Percentiles rank a stretch among this genome's conserved stretches.
Conservation (phyloP, 2,888 invertebrate species). For the Pinctada fucata region DNA sequence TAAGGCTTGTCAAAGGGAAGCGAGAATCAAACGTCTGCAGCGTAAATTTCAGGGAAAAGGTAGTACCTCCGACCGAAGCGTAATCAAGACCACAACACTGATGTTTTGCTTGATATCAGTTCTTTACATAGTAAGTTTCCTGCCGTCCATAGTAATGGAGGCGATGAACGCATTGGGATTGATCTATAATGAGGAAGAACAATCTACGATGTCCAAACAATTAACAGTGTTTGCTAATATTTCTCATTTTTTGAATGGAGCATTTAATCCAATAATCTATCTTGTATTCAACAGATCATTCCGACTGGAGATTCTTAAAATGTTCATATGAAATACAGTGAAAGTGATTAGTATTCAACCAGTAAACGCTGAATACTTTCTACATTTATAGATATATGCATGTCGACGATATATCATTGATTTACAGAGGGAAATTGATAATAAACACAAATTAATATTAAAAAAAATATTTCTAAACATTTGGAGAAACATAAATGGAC, state of each 20-base stretch:
- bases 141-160: conserved; percentile 31
- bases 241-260: conserved; percentile 41
- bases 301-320: conserved; percentile 2
- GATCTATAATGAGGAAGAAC: conserved; percentile 2
- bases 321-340: too few species aligned
- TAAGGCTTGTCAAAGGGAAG: background rate
- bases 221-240: conserved; percentile 24
- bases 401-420: too few species aligned
- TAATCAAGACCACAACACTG: conserved; percentile 20
- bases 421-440: too few species aligned
- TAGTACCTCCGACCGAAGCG: background rate
- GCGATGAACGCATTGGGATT: conserved; percentile 12
- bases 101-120: conserved; percentile 30
- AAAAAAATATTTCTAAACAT: too few species aligned
- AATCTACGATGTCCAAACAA: conserved; percentile 17
- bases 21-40: background rate
- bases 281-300: conserved; percentile 18
- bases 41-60: background rate
- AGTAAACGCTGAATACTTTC: too few species aligned
- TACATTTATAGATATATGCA: too few species aligned
- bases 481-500: too few species aligned
- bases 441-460: too few species aligned
- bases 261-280: conserved; percentile 22
- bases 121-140: conserved; percentile 33
- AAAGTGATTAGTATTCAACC: too few species aligned